These are phyloP conservation scores for Coptotermes formosanus DNA, from an alignment of 1,140 invertebrate genomes.

Conservation along the genomic window DNA sequence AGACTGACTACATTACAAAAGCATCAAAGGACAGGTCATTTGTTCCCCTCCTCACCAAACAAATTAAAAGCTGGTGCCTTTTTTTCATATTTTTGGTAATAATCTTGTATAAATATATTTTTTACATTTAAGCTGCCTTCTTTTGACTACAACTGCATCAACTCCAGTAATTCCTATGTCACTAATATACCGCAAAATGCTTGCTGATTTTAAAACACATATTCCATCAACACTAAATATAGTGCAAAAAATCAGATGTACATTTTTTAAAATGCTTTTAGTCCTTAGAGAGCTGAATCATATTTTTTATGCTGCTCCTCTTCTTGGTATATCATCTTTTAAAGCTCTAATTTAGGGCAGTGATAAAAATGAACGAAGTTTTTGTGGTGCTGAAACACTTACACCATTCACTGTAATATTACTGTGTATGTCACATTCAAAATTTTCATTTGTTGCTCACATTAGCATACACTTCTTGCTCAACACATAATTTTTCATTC, in stretches of 20 bases:
- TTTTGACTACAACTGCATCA: background rate
- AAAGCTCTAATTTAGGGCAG: constrained; percentile 18
- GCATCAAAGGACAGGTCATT: background rate
- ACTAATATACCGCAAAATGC: background rate
- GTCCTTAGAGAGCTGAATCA: background rate
- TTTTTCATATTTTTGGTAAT: background rate
- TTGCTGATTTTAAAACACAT: constrained; percentile 17
- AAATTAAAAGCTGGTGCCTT: background rate
- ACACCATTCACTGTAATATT: constrained; percentile 16
- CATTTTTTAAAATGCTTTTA: background rate
- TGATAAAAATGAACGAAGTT: constrained; percentile 19
- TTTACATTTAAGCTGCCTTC: constrained; percentile 1
- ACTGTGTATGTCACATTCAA: background rate
- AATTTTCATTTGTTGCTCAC: background rate
- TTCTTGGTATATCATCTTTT: background rate
- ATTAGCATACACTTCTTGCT: background rate
- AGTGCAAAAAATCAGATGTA: constrained; percentile 10
- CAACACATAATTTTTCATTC: background rate
- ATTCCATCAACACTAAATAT: constrained; percentile 8
- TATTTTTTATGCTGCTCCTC: background rate
- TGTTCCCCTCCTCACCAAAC: background rate
- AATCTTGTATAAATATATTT: background rate
- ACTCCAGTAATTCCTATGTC: constrained; percentile 1
- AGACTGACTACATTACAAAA: background rate
- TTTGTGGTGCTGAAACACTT: constrained; percentile 7